These are phyloP conservation scores for Epinephelus fuscoguttatus DNA, from an alignment of 2,113 vertebrate genomes.

Conservation along the genomic window DNA sequence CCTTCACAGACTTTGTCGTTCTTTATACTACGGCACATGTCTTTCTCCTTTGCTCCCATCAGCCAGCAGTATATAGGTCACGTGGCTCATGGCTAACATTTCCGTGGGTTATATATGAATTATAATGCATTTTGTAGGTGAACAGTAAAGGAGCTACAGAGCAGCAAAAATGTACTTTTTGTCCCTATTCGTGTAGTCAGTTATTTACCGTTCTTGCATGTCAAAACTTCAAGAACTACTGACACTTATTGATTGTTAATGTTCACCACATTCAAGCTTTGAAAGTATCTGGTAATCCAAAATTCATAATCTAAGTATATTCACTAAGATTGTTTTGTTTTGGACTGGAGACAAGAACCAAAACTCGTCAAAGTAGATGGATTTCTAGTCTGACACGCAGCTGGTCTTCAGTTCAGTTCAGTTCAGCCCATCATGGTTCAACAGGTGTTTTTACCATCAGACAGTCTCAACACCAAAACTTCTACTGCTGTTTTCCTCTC, in stretches of 20 bases:
- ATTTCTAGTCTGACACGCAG: constrained; percentile 39
- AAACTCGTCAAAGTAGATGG: background rate
- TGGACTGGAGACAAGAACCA: background rate
- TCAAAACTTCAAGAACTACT: background rate
- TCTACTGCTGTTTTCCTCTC: constrained; percentile 7
- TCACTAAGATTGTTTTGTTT: background rate
- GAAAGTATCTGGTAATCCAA: background rate
- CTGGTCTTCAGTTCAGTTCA: constrained; percentile 38
- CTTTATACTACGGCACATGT: too few relatives aligned
- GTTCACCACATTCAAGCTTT: background rate
- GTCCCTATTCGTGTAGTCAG: background rate
- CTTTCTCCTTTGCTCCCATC: too few relatives aligned
- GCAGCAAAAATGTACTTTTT: background rate
- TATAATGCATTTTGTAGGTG: too few relatives aligned
- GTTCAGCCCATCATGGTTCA: constrained; percentile 30
- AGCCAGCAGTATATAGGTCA: too few relatives aligned
- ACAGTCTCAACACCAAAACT: constrained; percentile 16
- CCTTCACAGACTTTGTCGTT: too few relatives aligned
- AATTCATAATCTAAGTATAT: background rate
- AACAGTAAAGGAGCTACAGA: too few relatives aligned
- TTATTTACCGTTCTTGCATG: background rate
- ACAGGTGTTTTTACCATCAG: constrained; percentile 71
- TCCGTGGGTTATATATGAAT: too few relatives aligned
- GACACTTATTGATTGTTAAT: background rate
- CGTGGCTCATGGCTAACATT: too few relatives aligned